Evolutionary conservation across 1,140 invertebrate species (phyloP), one percentile per base, ranked within the genome.

Genomic region (Bombus pyrosoma): DNA sequence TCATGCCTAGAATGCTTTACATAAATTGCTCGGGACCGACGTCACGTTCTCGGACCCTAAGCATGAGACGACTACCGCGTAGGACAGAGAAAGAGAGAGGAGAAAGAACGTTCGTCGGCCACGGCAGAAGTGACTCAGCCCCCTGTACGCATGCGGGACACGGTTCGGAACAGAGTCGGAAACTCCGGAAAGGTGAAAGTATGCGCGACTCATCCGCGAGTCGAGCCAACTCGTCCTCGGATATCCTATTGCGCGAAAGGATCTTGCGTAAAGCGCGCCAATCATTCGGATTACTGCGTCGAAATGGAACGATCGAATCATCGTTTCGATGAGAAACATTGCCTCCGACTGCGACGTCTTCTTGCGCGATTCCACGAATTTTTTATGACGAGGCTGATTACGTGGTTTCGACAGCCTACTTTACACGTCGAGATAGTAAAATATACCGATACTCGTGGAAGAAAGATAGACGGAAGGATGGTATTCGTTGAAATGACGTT

Each of bases 1-100:
- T 95, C 94, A 95, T 94, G 91, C 91, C 88, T 92, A 92, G 90
- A 93, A 92, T 92, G 91, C 91, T 94, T 94, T 93, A 93, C 94
- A 94, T 95, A 94, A 94, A 95, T 94, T 93, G 92, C 91, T 94
- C 79, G 87, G 76, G 89, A 91, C 84, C 91, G 91, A 94, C 93
- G 94, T 94, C 94, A 94, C 92, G 91, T 86, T 91, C 85, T 88
- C 75, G 81, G 77, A 83, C 80, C 68, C 86, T 76, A 86, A 86
- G 72, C 75, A 81, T 77, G 77, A n/a, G 77, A 71, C 81, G 71
- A 83, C 78, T n/a, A 74, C 76, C 64, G 73, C 15, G 32, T 53
- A 59, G 68, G 59, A 84, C 64, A 85, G 73, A 64, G 86, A 71
- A 43, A 68, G 59, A 71, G 59, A 77, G 39, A 64, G 39, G 71